Evolutionary conservation across 1,140 invertebrate genomes (phyloP), one percentile per base, ranked within the genome.

Genomic region (Drosophila busckii): DNA sequence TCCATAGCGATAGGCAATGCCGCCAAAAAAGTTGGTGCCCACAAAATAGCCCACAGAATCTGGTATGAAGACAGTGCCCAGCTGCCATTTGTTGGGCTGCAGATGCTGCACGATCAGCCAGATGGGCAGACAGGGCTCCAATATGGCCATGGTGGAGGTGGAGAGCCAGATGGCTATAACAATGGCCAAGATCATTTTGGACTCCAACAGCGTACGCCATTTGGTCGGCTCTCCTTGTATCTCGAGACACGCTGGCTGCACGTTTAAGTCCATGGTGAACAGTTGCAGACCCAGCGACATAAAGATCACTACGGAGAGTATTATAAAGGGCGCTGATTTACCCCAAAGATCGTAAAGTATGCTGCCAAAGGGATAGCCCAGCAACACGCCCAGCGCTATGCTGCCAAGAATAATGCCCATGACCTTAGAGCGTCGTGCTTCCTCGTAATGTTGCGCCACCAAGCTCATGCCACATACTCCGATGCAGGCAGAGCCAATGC

Each of bases 351-450:
- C 92, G 78, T 95, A 95, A 1, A 93, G 89, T 20, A 94, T 89
- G 0, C 93, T 91, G 8, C 94, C 94, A 53, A 94, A 90, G 0
- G 94, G 94, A 87, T 95, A 95, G 0, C 94, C 94, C 1, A 93
- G 83, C 3, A 95, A 87, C 2, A 96, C 94, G 1, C 94, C 94
- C 4, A 94, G 69, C 0, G 94, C 94, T 22, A 93, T 92, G 35
- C 93, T 93, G n/a, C 94, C 93, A 64, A 95, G 89, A 7, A 94
- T 91, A 10, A 93, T 88, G 4, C 94, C 94, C 92, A 95, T 94
- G 5, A 94, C 86, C 78, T 90, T 90, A 19, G 92, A 92, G 40
- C 94, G 89, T 19, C 91, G 83, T 0, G 71, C 71, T 22, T 68
- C 86, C 45, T 87, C 86, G 67, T 87, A 87, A n/a, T 69, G 75